phyloP scores from a whole-genome alignment of 2,888 invertebrate species.

The Phyllotreta striolata region DNA sequence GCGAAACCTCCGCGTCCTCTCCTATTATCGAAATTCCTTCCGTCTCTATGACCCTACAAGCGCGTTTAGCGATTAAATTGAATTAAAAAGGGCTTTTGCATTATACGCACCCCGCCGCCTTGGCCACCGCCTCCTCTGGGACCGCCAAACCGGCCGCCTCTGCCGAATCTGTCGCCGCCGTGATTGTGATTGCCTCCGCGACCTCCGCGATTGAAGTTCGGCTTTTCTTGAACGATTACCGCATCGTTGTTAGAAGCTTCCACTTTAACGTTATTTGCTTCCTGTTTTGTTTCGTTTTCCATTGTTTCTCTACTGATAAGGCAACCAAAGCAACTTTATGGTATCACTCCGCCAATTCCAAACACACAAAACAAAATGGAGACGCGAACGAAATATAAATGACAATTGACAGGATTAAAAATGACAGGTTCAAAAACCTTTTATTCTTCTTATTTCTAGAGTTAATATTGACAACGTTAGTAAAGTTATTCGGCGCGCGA shows the following conservation, averaged over 20 bases:
- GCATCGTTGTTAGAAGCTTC: constrained; percentile 36
- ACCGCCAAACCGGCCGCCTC: constrained; percentile 41
- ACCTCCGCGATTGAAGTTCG: constrained; percentile 22
- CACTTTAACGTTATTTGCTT: constrained; percentile 31
- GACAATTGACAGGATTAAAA: no score
- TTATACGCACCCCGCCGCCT: constrained; percentile 4
- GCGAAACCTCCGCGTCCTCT: constrained; percentile 18
- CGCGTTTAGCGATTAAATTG: not conserved
- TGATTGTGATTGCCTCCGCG: constrained; percentile 37
- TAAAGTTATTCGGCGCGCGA: no score
- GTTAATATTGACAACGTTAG: no score
- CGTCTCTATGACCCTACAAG: constrained; percentile 21
- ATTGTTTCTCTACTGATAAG: constrained; percentile 12
- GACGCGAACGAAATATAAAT: no score
- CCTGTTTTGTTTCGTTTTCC: constrained; percentile 34
- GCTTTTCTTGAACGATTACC: constrained; percentile 27
- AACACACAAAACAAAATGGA: no score
- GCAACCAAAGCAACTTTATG: no score
- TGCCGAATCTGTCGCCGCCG: constrained; percentile 42
- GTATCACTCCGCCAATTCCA: no score
- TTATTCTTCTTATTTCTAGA: no score
- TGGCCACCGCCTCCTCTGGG: constrained; percentile 45
- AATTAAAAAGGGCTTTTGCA: not conserved
- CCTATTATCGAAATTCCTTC: constrained; percentile 28
- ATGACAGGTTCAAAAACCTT: no score